A percentile compares a stretch with the other conserved stretches of the same genome.
These are phyloP conservation scores for Syngnathus rostellatus DNA, from an alignment of 2,797 vertebrate genomes.

Conservation along the genomic window DNA sequence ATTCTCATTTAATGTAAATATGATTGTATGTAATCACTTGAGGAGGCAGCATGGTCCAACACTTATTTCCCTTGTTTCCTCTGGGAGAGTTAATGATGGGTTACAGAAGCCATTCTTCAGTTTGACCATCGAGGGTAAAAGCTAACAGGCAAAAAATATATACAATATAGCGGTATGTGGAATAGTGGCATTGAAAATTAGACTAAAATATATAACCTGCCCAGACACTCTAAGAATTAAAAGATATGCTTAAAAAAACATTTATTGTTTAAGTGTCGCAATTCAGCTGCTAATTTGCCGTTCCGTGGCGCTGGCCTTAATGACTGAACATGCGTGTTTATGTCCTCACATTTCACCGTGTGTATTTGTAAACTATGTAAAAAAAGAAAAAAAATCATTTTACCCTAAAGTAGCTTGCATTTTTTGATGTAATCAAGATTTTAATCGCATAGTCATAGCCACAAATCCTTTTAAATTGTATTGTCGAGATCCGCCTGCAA, in stretches of 20 bases:
- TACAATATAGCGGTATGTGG: not conserved
- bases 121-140: conserved; percentile 9
- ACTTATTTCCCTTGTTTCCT: not conserved
- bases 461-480: conserved; percentile 29
- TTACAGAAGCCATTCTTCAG: conserved; percentile 18
- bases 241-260: not conserved
- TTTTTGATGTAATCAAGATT: conserved; percentile 20
- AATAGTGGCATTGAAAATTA: conserved; percentile 18
- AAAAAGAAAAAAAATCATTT: conserved; percentile 27
- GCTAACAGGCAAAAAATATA: conserved; percentile 1
- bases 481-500: conserved; percentile 14
- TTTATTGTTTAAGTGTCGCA: conserved; percentile 6
- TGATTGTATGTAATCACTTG: conserved; percentile 7
- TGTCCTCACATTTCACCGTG: conserved; percentile 29
- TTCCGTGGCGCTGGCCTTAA: conserved; percentile 45
- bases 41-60: conserved; percentile 9
- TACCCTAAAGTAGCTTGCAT: conserved; percentile 32
- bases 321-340: conserved; percentile 36
- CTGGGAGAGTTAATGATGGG: conserved; percentile 3
- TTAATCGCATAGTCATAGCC: conserved; percentile 12
- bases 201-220: conserved; percentile 5
- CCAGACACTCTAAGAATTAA: not conserved
- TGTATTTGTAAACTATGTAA: conserved; percentile 58
- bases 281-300: conserved; percentile 13
- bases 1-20: conserved; percentile 7